Evolutionary conservation across 2,888 invertebrate genomes (phyloP).

Genomic region (Drosophila algonquin): DNA sequence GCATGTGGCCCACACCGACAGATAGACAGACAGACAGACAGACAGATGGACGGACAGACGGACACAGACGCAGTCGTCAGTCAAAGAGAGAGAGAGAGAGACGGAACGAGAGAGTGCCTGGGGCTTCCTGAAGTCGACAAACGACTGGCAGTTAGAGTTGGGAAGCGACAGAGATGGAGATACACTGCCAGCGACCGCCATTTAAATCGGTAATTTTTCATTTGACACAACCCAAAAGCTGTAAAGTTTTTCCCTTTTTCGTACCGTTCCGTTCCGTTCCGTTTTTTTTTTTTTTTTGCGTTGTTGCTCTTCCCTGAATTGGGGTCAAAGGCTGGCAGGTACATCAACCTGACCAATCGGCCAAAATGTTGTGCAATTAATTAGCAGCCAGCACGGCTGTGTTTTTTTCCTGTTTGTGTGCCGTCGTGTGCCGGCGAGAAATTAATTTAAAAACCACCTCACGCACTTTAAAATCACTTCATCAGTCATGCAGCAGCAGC

Average conservation of each 20-base stretch:
- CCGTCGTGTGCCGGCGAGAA: constrained; percentile 11
- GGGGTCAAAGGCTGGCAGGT: constrained; percentile 37
- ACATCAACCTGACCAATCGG: constrained; percentile 49
- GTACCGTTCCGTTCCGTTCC: too few species aligned
- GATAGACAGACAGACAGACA: constrained; percentile 14
- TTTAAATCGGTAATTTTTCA: constrained; percentile 67
- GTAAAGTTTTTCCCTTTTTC: constrained; percentile 31
- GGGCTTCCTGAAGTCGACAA: constrained; percentile 58
- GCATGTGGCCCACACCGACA: constrained; percentile 55
- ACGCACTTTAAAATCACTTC: constrained; percentile 45
- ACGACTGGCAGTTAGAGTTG: constrained; percentile 64
- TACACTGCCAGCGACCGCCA: constrained; percentile 47
- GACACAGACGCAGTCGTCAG: constrained; percentile 37
- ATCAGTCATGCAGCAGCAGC: constrained; percentile 25
- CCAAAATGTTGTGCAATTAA: constrained; percentile 67
- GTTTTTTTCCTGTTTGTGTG: background rate
- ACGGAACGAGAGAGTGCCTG: constrained; percentile 12
- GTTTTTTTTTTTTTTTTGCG: background rate
- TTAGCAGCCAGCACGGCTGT: constrained; percentile 44
- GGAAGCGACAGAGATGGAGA: constrained; percentile 13
- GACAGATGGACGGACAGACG: background rate
- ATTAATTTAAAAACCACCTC: constrained; percentile 45
- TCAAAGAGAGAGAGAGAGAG: constrained; percentile 7
- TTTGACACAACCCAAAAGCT: constrained; percentile 56
- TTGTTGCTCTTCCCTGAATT: background rate